Percentiles rank a stretch among this genome's conserved stretches.
Conservation (phyloP, 2,888 invertebrate species). For the Caenorhabditis zanzibari region DNA sequence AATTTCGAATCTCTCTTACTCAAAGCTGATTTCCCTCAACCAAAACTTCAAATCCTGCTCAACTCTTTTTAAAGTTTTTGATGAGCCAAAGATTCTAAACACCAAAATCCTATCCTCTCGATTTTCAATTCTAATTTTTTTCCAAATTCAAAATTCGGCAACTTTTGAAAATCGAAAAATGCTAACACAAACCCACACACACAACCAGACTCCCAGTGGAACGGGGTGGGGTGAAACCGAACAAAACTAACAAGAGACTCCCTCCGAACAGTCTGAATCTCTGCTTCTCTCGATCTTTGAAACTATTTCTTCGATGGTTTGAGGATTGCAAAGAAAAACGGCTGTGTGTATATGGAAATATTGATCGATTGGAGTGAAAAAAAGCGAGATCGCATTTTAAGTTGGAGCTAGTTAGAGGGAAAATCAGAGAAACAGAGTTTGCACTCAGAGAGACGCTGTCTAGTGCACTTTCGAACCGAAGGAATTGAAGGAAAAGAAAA, state of each 20-base stretch:
- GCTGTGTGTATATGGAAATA: slow-evolving; percentile 33
- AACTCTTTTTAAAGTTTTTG: no score
- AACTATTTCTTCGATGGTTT: slow-evolving; percentile 1
- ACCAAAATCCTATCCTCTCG: neutral
- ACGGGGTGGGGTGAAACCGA: slow-evolving; percentile 30
- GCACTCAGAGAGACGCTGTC: slow-evolving; percentile 34
- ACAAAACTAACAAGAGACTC: slow-evolving; percentile 38
- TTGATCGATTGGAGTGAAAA: slow-evolving; percentile 12
- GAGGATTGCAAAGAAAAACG: slow-evolving; percentile 25
- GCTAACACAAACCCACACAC: slow-evolving; percentile 17
- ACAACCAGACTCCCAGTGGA: neutral
- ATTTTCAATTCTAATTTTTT: neutral
- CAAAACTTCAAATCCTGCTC: no score
- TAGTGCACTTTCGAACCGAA: slow-evolving; percentile 33
- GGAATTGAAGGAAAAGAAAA: slow-evolving; percentile 6
- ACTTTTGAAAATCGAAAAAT: slow-evolving; percentile 32
- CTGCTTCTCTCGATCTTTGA: slow-evolving; percentile 10
- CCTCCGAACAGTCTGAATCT: slow-evolving; percentile 1
- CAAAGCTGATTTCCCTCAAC: no score
- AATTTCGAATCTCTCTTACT: no score
- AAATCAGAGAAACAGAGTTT: slow-evolving; percentile 41
- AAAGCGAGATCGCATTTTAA: slow-evolving; percentile 28
- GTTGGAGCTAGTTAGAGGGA: slow-evolving; percentile 44
- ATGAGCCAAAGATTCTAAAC: neutral
- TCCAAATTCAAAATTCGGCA: slow-evolving; percentile 14